A percentile compares a stretch with the other conserved stretches of the same genome.
Evolutionary conservation across 1,140 invertebrate genomes (phyloP).

Genomic region (Heterodera carotae): DNA sequence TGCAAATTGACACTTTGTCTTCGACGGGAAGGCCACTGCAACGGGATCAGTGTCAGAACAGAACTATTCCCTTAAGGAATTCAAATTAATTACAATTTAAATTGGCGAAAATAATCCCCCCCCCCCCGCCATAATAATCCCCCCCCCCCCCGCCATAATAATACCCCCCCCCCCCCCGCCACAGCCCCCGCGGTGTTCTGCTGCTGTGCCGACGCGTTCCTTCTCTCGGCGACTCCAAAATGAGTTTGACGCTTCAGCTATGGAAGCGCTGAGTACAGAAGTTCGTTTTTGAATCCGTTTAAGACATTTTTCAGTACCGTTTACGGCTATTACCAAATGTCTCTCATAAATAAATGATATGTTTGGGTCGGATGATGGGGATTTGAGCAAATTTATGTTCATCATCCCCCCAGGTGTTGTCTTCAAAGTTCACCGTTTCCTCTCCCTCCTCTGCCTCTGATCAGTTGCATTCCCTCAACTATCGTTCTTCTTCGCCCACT

Average conservation of each 20-base stretch:
- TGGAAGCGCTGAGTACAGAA: slow-evolving; percentile 16
- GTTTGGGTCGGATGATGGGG: too few species aligned
- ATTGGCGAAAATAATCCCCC: too few species aligned
- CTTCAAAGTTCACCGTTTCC: slow-evolving; percentile 1
- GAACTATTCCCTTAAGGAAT: not conserved
- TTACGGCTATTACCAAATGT: not conserved
- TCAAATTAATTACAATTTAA: too few species aligned
- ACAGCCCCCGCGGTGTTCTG: slow-evolving; percentile 4
- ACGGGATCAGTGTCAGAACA: slow-evolving; percentile 42
- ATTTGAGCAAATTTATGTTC: too few species aligned
- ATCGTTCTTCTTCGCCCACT: not conserved
- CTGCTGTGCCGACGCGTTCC: slow-evolving; percentile 1
- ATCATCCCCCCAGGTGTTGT: slow-evolving; percentile 5
- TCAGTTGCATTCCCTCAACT: not conserved
- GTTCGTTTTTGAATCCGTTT: too few species aligned
- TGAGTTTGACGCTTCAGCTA: slow-evolving; percentile 15
- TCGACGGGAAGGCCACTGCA: slow-evolving; percentile 47
- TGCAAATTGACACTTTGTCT: slow-evolving; percentile 51
- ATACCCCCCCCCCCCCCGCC: too few species aligned
- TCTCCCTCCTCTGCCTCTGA: not conserved
- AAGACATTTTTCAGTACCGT: too few species aligned
- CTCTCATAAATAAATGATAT: too few species aligned
- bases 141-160: too few species aligned
- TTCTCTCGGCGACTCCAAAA: not conserved
- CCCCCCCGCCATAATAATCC: too few species aligned